Base-by-base conservation (phyloP, 1,140 invertebrate species). In the Hetaerina americana region DNA sequence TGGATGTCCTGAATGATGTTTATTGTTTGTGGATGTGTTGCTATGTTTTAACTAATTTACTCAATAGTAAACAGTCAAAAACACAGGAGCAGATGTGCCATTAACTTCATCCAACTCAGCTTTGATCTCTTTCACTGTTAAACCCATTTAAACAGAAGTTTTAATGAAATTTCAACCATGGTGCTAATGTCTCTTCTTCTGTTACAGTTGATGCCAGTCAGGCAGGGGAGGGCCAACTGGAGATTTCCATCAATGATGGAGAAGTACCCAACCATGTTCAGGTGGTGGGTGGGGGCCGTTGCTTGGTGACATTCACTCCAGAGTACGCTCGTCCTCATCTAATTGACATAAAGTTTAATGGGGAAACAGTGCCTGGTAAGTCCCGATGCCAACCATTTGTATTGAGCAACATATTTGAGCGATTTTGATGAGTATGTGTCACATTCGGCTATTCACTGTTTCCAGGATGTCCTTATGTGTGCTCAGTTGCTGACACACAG, bases 281-380 rank as follows among this genome's bases (percentile, higher is more conserved):
- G 81, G 93, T 95, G 18, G 92, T 98, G 5, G 95, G 95, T 66
- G 94, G 94, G 73, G 95, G 95, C 31, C 87, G 94, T 71, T 98
- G 95, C 79, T 85, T 97, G 27, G 95, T 98, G 10, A 96, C 93
- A 68, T 99, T 99, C 82, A 92, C 95, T 15, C 97, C 97, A 22
- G 95, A 97, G 79, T 87, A 90, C 72, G 86, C 92, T 8, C 95
- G 95, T 76, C 87, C 93, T 27, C 96, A 99, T 83, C 87, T 92
- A 75, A 96, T 99, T 76, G 96, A 98, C 82, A 98, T 99, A 73
- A 98, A 96, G 83, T 99, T 99, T 82, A 99, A 99, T 81, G 94
- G 93, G 67, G 93, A 96, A 83, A 93, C 94, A 71, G 94, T 99
- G 22, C 89, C 91, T 73, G 86, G 86, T 87, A 77, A 76, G 66